Evolutionary conservation across 2,797 vertebrate genomes (phyloP).

Genomic region (Pseudochirops corinnae): DNA sequence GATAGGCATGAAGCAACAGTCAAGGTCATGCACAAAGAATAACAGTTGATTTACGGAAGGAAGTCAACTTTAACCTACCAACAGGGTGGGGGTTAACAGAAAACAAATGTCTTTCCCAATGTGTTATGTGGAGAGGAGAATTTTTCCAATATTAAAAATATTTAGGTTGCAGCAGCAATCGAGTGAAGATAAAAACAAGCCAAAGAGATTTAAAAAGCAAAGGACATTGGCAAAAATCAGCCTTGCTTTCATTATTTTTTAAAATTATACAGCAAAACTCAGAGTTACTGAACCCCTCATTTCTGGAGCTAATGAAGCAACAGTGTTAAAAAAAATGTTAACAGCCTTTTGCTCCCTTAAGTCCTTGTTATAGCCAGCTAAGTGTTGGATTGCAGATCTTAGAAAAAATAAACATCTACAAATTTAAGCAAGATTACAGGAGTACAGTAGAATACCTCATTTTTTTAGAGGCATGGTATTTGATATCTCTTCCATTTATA

Average conservation of each 20-base stretch:
- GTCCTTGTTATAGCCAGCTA: conserved; percentile 96
- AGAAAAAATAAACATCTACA: conserved; percentile 90
- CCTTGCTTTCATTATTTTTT: conserved; percentile 83
- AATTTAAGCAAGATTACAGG: conserved; percentile 88
- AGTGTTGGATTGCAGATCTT: conserved; percentile 91
- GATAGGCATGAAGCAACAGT: background rate
- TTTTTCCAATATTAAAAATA: conserved; percentile 81
- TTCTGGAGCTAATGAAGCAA: conserved; percentile 91
- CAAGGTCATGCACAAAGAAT: background rate
- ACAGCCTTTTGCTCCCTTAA: conserved; percentile 91
- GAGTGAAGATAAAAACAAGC: conserved; percentile 65
- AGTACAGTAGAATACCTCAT: conserved; percentile 86
- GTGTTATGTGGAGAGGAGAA: conserved; percentile 30
- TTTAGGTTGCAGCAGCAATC: conserved; percentile 76
- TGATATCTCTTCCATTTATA: conserved; percentile 86
- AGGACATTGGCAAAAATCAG: conserved; percentile 77
- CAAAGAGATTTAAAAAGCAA: conserved; percentile 82
- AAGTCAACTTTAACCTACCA: background rate
- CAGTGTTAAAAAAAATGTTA: conserved; percentile 84
- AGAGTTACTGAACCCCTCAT: conserved; percentile 88
- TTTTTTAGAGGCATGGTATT: conserved; percentile 81
- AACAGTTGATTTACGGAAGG: background rate
- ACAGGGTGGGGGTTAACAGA: accelerated
- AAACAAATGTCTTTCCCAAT: conserved; percentile 27
- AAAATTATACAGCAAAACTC: conserved; percentile 91